A percentile compares a stretch with the other conserved stretches of the same genome.
Evolutionary conservation across 30 jellyfish, hydroid and myxozoan species (phyloP).

Genomic region (Aurelia sp.): DNA sequence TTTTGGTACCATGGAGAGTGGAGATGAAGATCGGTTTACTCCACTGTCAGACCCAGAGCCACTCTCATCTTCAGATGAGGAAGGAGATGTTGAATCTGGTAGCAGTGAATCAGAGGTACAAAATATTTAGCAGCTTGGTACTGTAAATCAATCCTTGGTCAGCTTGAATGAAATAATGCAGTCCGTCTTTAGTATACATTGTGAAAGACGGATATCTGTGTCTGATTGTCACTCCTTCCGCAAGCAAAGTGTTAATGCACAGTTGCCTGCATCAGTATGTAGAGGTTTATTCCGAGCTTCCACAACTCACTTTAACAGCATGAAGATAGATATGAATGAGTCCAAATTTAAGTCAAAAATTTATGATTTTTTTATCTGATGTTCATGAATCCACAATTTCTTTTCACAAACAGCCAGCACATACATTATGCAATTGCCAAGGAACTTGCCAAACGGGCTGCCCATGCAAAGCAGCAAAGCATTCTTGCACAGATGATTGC

Average conservation of each 20-base stretch:
- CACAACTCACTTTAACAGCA: background rate
- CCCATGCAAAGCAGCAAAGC: background rate
- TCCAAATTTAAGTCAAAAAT: background rate
- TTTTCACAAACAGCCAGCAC: constrained; percentile 9
- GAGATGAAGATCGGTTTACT: constrained; percentile 14
- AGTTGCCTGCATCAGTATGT: too few relatives aligned
- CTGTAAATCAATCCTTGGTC: background rate
- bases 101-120: background rate
- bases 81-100: background rate
- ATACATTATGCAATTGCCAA: constrained; percentile 1
- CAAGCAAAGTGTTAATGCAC: too few relatives aligned
- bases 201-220: too few relatives aligned
- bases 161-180: background rate
- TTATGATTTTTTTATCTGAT: background rate
- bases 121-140: background rate
- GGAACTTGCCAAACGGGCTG: constrained; percentile 6
- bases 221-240: too few relatives aligned
- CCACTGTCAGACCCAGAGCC: constrained; percentile 7
- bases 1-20: constrained; percentile 9
- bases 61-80: constrained; percentile 5
- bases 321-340: background rate
- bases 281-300: too few relatives aligned
- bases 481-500: background rate
- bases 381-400: background rate
- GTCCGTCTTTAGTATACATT: too few relatives aligned